A percentile compares a stretch with the other conserved stretches of the same genome.
phyloP scores from a whole-genome alignment of 2,888 invertebrate genomes.

The Cepaea hortensis region DNA sequence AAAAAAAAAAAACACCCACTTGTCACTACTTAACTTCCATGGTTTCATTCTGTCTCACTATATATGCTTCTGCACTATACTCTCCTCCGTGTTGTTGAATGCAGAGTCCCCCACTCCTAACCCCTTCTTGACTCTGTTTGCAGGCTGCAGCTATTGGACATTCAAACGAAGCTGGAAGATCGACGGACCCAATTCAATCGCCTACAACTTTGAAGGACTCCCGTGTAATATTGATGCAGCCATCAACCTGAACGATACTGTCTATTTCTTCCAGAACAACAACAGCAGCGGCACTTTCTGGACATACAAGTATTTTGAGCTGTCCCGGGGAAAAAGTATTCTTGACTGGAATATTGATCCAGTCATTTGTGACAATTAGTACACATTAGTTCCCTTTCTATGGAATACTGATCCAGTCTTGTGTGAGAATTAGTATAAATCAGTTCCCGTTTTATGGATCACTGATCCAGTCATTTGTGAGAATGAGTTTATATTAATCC shows the following conservation, averaged over 20 bases:
- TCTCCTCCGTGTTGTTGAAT: too few species aligned
- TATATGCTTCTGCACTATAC: too few species aligned
- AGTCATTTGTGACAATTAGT: conserved; percentile 15
- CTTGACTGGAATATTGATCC: conserved; percentile 46
- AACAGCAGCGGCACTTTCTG: conserved; percentile 24
- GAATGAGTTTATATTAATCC: background rate
- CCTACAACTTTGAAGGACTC: conserved; percentile 13
- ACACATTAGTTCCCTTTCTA: too few species aligned
- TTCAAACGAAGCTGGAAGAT: background rate
- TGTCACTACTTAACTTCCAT: too few species aligned
- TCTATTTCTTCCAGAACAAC: conserved; percentile 42
- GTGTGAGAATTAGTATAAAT: too few species aligned
- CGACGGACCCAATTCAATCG: conserved; percentile 24
- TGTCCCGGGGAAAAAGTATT: conserved; percentile 2
- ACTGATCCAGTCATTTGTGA: conserved; percentile 35
- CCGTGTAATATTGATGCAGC: conserved; percentile 45
- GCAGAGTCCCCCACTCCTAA: too few species aligned
- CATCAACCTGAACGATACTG: conserved; percentile 10
- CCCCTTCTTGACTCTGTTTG: background rate
- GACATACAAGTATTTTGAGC: background rate
- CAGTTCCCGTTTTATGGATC: too few species aligned
- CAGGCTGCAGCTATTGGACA: conserved; percentile 45
- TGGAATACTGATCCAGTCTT: too few species aligned
- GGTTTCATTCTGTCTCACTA: too few species aligned
- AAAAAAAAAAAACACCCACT: too few species aligned